Evolutionary conservation across 1,140 invertebrate species (phyloP), one percentile per base, ranked within the genome.

Genomic region (Pteromalus puparum): DNA sequence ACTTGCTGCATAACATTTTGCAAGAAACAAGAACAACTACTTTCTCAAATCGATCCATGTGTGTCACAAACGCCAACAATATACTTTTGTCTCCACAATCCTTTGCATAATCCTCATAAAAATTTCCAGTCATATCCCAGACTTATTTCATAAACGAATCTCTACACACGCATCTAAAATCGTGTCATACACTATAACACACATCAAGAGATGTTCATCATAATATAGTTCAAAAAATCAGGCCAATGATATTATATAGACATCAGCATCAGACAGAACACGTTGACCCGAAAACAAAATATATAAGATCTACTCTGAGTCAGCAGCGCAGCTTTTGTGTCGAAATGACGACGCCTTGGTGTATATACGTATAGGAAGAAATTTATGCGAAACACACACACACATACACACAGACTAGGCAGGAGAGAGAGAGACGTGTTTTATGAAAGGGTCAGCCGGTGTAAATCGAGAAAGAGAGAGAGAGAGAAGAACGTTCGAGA

Each of bases 401-500:
- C 10, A 38, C 1, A 73, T 0, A 73, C 1, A 73, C 4, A 18
- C 1, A 12, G 5, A 70, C 30, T 72, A 72, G 48, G 5, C 48
- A 1, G 13, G 9, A 15, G 1, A 4, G 0, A 46, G 13, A 5
- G 18, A 61, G 18, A n/a, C 53, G 53, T 21, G 15, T 61, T 61
- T 61, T 61, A 61, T n/a, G 53, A 61, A 61, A 61, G 53, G 53
- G 53, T 61, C 53, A 61, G 53, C 21, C 53, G 21, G 53, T 61
- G 53, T 61, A 7, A 61, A 61, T 61, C 21, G 18, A 21, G 4
- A 21, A 2, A 21, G 18, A 46, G 12, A 46, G 48, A 53, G 48
- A 21, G 13, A 15, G 12, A n/a, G 61, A 46, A 38, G 70, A 81
- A 81, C 70, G 80, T 81, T 81, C 80, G 80, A 81, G 80, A 81